phyloP scores from a whole-genome alignment of 2,113 vertebrate species.

The Lasiurus cinereus region DNA sequence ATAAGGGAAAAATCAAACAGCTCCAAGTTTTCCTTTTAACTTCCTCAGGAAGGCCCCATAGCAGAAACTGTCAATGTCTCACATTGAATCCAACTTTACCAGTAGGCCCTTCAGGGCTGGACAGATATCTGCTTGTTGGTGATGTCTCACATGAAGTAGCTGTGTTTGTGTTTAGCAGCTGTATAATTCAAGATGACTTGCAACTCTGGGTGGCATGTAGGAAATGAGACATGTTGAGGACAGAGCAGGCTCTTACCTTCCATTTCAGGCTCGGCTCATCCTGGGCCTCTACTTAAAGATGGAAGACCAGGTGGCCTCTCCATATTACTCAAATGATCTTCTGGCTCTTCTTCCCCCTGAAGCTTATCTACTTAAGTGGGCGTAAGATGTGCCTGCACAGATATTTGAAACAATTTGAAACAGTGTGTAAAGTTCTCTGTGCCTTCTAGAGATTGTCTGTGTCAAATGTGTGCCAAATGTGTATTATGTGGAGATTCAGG shows the following conservation, averaged over 20 bases:
- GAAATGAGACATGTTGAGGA: not conserved
- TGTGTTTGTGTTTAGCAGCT: not conserved
- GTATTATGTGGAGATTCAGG: fast-evolving
- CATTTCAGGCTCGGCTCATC: fast-evolving
- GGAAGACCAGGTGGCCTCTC: not conserved
- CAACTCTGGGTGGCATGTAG: not conserved
- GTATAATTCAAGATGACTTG: not conserved
- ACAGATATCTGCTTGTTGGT: not conserved
- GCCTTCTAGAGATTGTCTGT: not conserved
- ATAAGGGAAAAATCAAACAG: not conserved
- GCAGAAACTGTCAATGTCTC: not conserved
- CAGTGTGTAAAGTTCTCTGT: not conserved
- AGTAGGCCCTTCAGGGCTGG: not conserved
- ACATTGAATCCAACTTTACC: not conserved
- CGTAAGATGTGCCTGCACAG: not conserved
- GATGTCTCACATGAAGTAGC: not conserved
- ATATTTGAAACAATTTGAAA: not conserved
- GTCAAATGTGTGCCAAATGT: not conserved
- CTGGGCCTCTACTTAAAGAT: not conserved
- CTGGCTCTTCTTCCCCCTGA: not conserved
- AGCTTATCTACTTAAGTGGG: not conserved
- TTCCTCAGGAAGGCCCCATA: not conserved
- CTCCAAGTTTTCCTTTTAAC: not conserved
- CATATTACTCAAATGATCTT: not conserved
- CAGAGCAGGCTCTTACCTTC: not conserved